Base-by-base conservation (phyloP, 1,140 invertebrate species). In the Thaumetopoea pityocampa region DNA sequence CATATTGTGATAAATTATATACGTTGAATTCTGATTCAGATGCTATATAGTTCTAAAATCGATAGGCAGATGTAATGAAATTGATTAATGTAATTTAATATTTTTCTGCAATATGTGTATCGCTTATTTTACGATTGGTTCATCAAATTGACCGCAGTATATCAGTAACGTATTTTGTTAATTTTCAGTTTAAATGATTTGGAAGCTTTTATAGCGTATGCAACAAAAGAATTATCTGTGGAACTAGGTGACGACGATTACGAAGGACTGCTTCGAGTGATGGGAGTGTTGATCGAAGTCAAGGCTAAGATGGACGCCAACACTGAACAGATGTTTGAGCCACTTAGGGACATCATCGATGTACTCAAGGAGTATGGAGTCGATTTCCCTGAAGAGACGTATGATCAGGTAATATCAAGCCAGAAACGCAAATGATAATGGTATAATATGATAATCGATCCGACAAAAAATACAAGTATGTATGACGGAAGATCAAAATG, bases 301-400 rank as follows among this genome's bases (percentile, higher is more conserved):
- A 86, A 86, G 26, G 89, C 89, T 8, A 86, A 89, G 32, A 82
- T 88, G 46, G 66, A 82, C 28, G 83, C 77, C 6, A 72, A 70
- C 5, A 91, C 89, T 1, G 89, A 91, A 42, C 86, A 86, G 7
- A 94, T 96, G 92, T 96, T 96, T 48, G 92, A 93, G 23, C 94
- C 94, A 0, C 74, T 96, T 0, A 88, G 93, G 65, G 90, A 95
- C 33, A 92, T 90, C 24, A 92, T 94, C 29, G 88, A 93, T 32
- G 71, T 94, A 1, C 74, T 95, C 1, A 89, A 88, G 44, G 76
- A 87, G 2, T 94, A 94, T 51, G 89, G 92, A n/a, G 90, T 94
- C 1, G 90, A 92, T 46, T 91, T 94, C 47, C 85, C 87, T 0
- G 91, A 94, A 57, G 88, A 88, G 18, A 86, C 86, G 5, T 83